A percentile compares a stretch with the other conserved stretches of the same genome.
These are phyloP conservation scores for Callinectes sapidus DNA, from an alignment of 2,888 invertebrate genomes.

Conservation along the genomic window DNA sequence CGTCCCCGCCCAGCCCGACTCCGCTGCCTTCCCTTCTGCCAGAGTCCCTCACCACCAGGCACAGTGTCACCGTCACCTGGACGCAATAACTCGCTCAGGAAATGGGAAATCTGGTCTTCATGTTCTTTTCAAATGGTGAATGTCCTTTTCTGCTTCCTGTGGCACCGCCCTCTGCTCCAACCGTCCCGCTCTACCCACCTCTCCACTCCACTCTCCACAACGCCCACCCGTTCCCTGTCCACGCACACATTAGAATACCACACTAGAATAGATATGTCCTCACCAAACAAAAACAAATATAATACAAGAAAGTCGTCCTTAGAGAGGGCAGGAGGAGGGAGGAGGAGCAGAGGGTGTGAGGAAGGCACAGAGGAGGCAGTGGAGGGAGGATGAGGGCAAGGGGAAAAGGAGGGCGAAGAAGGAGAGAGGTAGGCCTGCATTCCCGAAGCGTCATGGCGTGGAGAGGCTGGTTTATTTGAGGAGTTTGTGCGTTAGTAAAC, in stretches of 20 bases:
- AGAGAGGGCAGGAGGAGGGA: neutral
- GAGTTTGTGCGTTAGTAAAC: constrained; percentile 44
- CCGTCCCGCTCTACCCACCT: neutral
- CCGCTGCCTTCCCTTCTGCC: neutral
- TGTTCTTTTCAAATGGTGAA: neutral
- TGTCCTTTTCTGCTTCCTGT: neutral
- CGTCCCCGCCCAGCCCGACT: neutral
- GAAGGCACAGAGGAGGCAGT: neutral
- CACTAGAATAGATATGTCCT: neutral
- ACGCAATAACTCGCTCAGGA: constrained; percentile 11
- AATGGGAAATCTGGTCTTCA: constrained; percentile 14
- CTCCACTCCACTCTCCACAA: neutral
- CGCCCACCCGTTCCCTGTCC: neutral
- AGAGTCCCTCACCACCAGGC: neutral
- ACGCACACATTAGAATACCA: constrained; percentile 27
- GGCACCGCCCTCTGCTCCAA: neutral
- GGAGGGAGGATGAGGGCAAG: neutral
- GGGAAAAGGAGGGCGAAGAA: neutral
- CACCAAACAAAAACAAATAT: neutral
- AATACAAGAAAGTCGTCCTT: neutral
- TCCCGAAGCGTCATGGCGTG: neutral
- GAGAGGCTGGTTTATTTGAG: constrained; percentile 42
- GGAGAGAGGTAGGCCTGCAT: constrained; percentile 26
- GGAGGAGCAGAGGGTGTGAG: neutral
- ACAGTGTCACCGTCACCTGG: neutral